phyloP scores from a whole-genome alignment of 2,888 invertebrate species.

The Eristalis intricaria region DNA sequence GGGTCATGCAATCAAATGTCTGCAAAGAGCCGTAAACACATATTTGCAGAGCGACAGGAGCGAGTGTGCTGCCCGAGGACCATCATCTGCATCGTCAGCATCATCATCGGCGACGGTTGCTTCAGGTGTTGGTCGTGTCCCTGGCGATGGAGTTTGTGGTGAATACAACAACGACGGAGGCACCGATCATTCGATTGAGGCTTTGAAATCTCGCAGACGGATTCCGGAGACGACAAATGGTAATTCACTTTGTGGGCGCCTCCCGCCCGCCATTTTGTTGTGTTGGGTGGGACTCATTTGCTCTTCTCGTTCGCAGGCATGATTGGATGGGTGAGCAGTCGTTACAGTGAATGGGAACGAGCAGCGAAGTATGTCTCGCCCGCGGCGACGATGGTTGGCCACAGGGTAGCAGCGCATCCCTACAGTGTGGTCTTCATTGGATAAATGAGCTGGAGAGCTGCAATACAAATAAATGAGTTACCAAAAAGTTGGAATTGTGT shows the following conservation, averaged over 20 bases:
- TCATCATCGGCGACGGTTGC: constrained; percentile 10
- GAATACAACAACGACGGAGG: constrained; percentile 16
- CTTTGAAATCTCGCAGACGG: constrained; percentile 37
- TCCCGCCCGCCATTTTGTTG: neutral
- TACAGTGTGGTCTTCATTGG: constrained; percentile 79
- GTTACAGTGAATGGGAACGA: constrained; percentile 77
- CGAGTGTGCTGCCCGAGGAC: neutral
- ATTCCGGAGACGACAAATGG: constrained; percentile 79
- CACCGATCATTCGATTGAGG: constrained; percentile 17
- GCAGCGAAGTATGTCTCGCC: constrained; percentile 80
- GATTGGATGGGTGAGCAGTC: constrained; percentile 75
- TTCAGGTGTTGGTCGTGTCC: constrained; percentile 42
- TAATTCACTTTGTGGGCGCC: constrained; percentile 68
- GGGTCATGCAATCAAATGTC: constrained; percentile 78
- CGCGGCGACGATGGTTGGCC: constrained; percentile 78
- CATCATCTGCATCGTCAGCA: constrained; percentile 11
- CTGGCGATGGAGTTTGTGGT: neutral
- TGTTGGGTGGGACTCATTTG: neutral
- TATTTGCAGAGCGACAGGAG: constrained; percentile 51
- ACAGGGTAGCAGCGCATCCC: constrained; percentile 77
- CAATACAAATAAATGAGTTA: neutral
- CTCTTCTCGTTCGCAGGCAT: constrained; percentile 73
- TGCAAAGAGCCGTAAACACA: constrained; percentile 77
- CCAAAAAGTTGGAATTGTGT: neutral
- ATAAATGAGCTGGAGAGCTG: constrained; percentile 35